These are phyloP conservation scores for Lithophane ornitopus DNA, from an alignment of 2,888 invertebrate species.

Conservation along the genomic window DNA sequence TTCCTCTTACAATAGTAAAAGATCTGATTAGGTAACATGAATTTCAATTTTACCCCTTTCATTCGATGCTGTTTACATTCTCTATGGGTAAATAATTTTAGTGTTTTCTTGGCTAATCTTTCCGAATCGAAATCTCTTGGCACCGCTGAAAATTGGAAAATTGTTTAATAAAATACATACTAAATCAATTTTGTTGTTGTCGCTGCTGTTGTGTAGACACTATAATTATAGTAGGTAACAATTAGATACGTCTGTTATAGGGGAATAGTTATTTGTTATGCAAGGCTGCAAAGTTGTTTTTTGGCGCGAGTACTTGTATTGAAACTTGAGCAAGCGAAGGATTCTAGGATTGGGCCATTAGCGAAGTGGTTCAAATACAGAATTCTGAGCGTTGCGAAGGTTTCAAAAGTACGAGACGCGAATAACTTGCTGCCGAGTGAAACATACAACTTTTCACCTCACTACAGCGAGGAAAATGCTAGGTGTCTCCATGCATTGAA, in stretches of 20 bases:
- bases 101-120: slow-evolving; percentile 83
- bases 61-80: slow-evolving; percentile 81
- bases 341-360: too few relatives aligned
- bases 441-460: too few relatives aligned
- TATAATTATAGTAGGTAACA: neutral
- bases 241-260: neutral
- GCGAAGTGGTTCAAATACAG: too few relatives aligned
- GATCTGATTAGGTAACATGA: neutral
- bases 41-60: slow-evolving; percentile 72
- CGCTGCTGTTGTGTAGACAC: neutral
- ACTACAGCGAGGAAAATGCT: too few relatives aligned
- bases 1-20: neutral
- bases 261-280: too few relatives aligned
- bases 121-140: slow-evolving; percentile 84
- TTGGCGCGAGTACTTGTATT: too few relatives aligned
- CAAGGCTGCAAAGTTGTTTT: too few relatives aligned
- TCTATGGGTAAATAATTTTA: slow-evolving; percentile 81
- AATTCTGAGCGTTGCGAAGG: too few relatives aligned
- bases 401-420: too few relatives aligned
- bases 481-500: too few relatives aligned
- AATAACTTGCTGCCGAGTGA: too few relatives aligned
- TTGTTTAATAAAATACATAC: neutral
- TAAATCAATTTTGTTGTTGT: neutral
- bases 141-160: slow-evolving; percentile 73
- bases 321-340: too few relatives aligned